Percentiles rank a stretch among this genome's conserved stretches.
Conservation (phyloP, 2,797 vertebrate species). For the Aplochiton taeniatus region DNA sequence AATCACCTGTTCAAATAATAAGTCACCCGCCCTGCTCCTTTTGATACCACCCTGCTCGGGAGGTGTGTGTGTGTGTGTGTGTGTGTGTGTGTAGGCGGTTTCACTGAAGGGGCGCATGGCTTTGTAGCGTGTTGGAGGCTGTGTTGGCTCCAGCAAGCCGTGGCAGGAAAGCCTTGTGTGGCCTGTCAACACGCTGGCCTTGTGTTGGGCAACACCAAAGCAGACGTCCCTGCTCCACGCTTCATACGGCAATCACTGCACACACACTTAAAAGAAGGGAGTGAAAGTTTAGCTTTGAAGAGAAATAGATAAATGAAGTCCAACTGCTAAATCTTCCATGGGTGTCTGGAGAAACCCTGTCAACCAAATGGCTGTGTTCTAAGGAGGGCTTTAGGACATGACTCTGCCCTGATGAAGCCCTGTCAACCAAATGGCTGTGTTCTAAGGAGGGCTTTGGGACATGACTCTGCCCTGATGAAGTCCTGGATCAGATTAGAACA, state of each 20-base stretch:
- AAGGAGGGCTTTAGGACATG: conserved; percentile 23
- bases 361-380: conserved; percentile 31
- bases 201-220: conserved; percentile 6
- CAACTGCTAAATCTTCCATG: conserved; percentile 29
- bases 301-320: conserved; percentile 34
- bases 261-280: conserved; percentile 34
- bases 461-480: no score
- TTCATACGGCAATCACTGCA: background rate
- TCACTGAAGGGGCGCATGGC: conserved; percentile 48
- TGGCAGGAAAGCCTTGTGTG: conserved; percentile 76
- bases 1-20: conserved; percentile 85
- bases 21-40: conserved; percentile 58
- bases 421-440: conserved; percentile 24
- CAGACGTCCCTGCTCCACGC: no score
- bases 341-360: conserved; percentile 50
- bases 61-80: conserved; percentile 32
- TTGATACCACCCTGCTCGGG: conserved; percentile 72
- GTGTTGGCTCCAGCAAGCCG: conserved; percentile 64
- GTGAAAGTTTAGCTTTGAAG: conserved; percentile 64
- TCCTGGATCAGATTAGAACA: no score
- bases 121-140: conserved; percentile 68
- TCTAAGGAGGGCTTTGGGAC: conserved; percentile 22
- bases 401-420: no score
- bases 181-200: conserved; percentile 70
- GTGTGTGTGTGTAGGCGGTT: conserved; percentile 7